Base-by-base conservation (phyloP, 2,797 vertebrate species). In the Pyrocephalus nanus region DNA sequence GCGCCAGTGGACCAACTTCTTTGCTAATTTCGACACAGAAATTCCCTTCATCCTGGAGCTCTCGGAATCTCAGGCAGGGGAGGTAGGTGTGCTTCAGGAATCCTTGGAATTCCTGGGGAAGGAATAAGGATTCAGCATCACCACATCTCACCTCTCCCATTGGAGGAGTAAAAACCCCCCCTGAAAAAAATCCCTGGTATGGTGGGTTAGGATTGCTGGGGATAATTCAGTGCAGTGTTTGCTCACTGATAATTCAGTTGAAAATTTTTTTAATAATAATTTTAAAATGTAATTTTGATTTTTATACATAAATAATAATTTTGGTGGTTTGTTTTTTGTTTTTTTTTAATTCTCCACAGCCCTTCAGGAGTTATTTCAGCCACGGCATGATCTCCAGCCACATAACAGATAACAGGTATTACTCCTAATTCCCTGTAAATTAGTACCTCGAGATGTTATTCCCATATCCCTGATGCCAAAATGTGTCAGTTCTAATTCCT, bases 351-450 rank as follows among this genome's bases (percentile, higher is more conserved):
- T 91, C 23, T 89, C 70, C 86, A 9, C 96, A 99, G 99, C 98
- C 98, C 4, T 99, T 99, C 97, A 98, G 99, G 92, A 99, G 98
- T 88, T 99, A 99, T 87, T 99, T 99, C 97, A 99, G 98, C 86
- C 99, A 99, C 30, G 99, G 99, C 55, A 98, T 99, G 98, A 98
- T 99, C 93, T 99, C 99, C 58, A 99, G 99, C 97, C 99, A 99
- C 97, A 98, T 99, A 95, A 98, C 98, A 75, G 99, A 99, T 94
- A 99, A 98, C 97, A 99, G 99, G 99, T 99, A 98, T 67, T 70
- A 14, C 6, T 88, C 16, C 11, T 18, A 54, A 36, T 62, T 89
- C 17, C 34, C 30, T 78, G 27, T 18, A 53, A 65, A 90, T 30
- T 11, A 8, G 3, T 22, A 9, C 27, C 15, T 95, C 5, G 2